Percentiles rank a stretch among this genome's conserved stretches.
These are phyloP conservation scores for Ctenomys sociabilis DNA, from an alignment of 2,113 vertebrate genomes.

Conservation along the genomic window DNA sequence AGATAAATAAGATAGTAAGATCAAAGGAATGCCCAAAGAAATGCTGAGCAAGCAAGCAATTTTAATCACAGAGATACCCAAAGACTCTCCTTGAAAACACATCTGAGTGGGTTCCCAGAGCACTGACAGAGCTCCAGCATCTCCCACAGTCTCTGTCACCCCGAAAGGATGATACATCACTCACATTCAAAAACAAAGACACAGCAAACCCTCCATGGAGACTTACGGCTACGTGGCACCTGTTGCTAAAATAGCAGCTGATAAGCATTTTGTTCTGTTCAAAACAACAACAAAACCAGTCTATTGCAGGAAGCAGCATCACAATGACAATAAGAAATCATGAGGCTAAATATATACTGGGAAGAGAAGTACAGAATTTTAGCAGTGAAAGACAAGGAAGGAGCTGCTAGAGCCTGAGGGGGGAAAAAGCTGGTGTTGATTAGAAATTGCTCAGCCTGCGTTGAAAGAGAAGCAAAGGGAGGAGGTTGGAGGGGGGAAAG, in stretches of 20 bases:
- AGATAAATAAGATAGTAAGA: background rate
- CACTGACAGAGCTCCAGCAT: background rate
- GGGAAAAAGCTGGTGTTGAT: conserved; percentile 70
- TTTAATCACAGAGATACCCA: background rate
- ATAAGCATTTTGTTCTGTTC: conserved; percentile 63
- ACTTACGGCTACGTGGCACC: conserved; percentile 64
- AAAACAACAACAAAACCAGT: conserved; percentile 44
- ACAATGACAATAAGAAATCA: conserved; percentile 72
- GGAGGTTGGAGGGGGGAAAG: too few species aligned
- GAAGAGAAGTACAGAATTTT: conserved; percentile 74
- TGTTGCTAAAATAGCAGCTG: conserved; percentile 77
- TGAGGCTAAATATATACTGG: conserved; percentile 72
- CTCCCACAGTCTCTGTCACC: conserved; percentile 33
- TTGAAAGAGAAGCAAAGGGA: background rate
- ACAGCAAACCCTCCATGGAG: conserved; percentile 60
- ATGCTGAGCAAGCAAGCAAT: background rate
- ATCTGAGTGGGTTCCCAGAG: background rate
- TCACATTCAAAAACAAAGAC: conserved; percentile 54
- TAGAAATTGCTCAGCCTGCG: conserved; percentile 82
- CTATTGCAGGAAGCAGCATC: conserved; percentile 68
- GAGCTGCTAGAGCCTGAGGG: conserved; percentile 65
- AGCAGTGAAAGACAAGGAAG: conserved; percentile 78
- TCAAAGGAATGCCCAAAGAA: background rate
- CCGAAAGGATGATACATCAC: background rate
- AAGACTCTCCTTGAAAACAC: background rate